Evolutionary conservation across 2,113 vertebrate species (phyloP), one percentile per base, ranked within the genome.

Genomic region (Suricata suricatta): DNA sequence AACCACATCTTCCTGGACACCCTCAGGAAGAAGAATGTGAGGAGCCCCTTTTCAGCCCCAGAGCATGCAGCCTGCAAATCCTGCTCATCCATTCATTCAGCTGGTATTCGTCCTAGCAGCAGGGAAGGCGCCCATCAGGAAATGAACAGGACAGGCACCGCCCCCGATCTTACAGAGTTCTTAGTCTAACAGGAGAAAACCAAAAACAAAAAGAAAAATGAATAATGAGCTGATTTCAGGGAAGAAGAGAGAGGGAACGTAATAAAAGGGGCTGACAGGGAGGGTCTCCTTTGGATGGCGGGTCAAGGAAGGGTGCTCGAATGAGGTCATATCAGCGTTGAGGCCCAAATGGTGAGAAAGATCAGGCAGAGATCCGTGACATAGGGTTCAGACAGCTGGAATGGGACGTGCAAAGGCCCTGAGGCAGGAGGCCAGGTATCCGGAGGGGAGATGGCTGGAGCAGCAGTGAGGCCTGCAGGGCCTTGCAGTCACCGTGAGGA

Each of bases 1-100:
- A 38, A 29, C 29, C 69, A 72, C 29, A 4, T 17, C 10, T 8
- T 21, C 47, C 35, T 19, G 11, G 27, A 86, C 71, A 41, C 19
- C 66, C 74, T 29, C 21, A 2, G 85, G 44, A 17, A 27, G 25
- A 60, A 17, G 17, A 11, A 41, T 0, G 0, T 1, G 44, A 15
- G 64, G 69, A 17, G 33, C 29, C 27, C 31, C 25, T 31, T 27
- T 16, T 2, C 0, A 1, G 38, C 35, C 29, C 44, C 31, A 38
- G 31, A 63, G 44, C 21, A 44, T 50, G 38, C 7, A 19, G 64
- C 31, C 16, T 54, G n/a, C 27, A 17, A 19, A 44, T 35, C 47
- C 47, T 63, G 38, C 17, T 14, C 17, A 29, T 25, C 68, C n/a
- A n/a, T 13, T 57, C 69, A 27, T 12, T 52, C 44, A 27, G 13